Evolutionary conservation across 37 sponge, comb jelly and placozoan genomes (phyloP).

Genomic region (Dysidea cf. avara): DNA sequence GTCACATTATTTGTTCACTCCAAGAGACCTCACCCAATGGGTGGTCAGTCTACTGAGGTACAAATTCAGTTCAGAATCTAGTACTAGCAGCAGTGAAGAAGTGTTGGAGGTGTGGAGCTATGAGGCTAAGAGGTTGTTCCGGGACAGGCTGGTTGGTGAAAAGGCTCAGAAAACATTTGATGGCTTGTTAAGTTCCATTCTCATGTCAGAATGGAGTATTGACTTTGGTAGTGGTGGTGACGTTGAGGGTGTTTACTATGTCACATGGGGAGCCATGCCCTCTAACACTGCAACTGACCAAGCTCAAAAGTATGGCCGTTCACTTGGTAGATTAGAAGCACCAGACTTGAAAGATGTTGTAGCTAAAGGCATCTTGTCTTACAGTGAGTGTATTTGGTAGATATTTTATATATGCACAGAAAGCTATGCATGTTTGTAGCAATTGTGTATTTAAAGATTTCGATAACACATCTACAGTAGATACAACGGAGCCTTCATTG

Average conservation of each 20-base stretch:
- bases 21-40: constrained; percentile 98
- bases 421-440: too few species aligned
- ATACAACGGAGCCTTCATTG: neutral
- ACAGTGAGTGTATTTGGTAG: constrained; percentile 39
- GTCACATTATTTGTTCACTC: too few species aligned
- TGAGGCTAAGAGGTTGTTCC: constrained; percentile 83
- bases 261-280: constrained; percentile 65
- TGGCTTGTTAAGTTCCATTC: too few species aligned
- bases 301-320: constrained; percentile 34
- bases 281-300: neutral
- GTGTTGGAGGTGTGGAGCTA: constrained; percentile 84
- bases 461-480: too few species aligned
- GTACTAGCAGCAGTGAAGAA: neutral
- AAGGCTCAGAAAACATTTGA: constrained; percentile 62
- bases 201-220: constrained; percentile 82
- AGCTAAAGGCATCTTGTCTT: constrained; percentile 54
- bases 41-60: constrained; percentile 82
- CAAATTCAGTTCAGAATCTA: constrained; percentile 22
- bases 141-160: constrained; percentile 78
- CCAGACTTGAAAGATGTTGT: constrained; percentile 78
- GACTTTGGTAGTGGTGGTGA: constrained; percentile 17
- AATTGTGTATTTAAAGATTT: too few species aligned
- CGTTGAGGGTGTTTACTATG: constrained; percentile 50
- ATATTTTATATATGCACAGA: too few species aligned
- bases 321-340: constrained; percentile 57